Percentiles rank a stretch among this genome's conserved stretches.
phyloP scores from a whole-genome alignment of 2,113 vertebrate genomes.

The Leiothrix lutea region DNA sequence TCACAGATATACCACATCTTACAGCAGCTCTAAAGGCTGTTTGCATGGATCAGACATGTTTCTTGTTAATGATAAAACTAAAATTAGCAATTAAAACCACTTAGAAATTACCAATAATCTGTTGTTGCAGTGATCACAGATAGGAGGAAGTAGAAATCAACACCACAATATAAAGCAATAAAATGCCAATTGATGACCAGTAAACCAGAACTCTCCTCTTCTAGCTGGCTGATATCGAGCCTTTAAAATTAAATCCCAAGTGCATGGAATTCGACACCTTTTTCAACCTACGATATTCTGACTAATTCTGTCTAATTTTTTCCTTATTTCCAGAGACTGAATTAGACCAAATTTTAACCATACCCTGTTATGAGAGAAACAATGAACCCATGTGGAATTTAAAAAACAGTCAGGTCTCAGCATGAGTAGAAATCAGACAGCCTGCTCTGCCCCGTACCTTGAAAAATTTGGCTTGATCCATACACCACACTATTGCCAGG shows the following conservation, averaged over 20 bases:
- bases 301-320: neutral
- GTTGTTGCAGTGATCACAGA: neutral
- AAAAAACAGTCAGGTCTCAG: neutral
- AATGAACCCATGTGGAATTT: neutral
- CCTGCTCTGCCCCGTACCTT: neutral
- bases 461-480: neutral
- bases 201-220: neutral
- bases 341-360: neutral
- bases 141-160: neutral
- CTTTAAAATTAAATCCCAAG: neutral
- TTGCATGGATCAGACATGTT: neutral
- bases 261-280: neutral
- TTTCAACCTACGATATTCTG: neutral
- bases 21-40: neutral
- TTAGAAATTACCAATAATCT: neutral
- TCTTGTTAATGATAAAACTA: neutral
- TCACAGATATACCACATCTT: neutral
- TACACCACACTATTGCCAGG: neutral
- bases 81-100: neutral
- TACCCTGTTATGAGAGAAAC: neutral
- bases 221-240: neutral
- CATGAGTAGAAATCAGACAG: neutral
- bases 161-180: neutral
- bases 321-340: neutral
- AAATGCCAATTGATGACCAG: neutral